phyloP scores from a whole-genome alignment of 2,888 invertebrate species.

The Agriopis marginaria region DNA sequence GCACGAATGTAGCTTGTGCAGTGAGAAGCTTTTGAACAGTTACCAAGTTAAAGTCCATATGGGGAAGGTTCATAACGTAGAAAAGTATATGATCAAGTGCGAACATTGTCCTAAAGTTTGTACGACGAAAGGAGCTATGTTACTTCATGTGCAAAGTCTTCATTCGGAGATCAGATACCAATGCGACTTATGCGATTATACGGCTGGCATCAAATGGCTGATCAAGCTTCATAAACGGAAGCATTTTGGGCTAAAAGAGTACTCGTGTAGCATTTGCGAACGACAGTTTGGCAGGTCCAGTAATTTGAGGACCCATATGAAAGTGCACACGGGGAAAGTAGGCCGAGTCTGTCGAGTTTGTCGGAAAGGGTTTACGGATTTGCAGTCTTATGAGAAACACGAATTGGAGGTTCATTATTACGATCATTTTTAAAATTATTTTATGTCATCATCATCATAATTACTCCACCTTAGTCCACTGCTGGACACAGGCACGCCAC shows the following conservation, averaged over 20 bases:
- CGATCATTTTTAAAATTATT: conserved; percentile 46
- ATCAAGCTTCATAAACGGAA: conserved; percentile 76
- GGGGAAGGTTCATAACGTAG: conserved; percentile 74
- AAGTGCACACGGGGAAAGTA: conserved; percentile 67
- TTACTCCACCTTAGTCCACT: too few species aligned
- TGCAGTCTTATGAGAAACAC: conserved; percentile 60
- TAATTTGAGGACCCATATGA: conserved; percentile 72
- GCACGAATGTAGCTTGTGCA: conserved; percentile 64
- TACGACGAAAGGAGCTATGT: conserved; percentile 82
- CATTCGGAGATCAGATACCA: conserved; percentile 70
- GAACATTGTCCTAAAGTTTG: conserved; percentile 76
- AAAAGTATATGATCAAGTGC: conserved; percentile 70
- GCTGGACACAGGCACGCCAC: too few species aligned
- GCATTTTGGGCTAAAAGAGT: conserved; percentile 80
- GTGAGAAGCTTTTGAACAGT: conserved; percentile 56
- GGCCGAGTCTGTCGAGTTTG: conserved; percentile 72
- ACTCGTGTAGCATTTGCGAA: conserved; percentile 85
- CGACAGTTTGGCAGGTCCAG: conserved; percentile 84
- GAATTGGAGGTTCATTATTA: conserved; percentile 60
- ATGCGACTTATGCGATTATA: conserved; percentile 73
- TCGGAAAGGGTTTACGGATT: conserved; percentile 62
- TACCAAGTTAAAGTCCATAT: conserved; percentile 74
- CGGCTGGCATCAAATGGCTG: conserved; percentile 68
- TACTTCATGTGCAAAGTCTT: conserved; percentile 80
- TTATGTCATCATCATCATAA: neutral